Conservation (phyloP, 2,797 vertebrate genomes). For the Pogoniulus pusillus region DNA sequence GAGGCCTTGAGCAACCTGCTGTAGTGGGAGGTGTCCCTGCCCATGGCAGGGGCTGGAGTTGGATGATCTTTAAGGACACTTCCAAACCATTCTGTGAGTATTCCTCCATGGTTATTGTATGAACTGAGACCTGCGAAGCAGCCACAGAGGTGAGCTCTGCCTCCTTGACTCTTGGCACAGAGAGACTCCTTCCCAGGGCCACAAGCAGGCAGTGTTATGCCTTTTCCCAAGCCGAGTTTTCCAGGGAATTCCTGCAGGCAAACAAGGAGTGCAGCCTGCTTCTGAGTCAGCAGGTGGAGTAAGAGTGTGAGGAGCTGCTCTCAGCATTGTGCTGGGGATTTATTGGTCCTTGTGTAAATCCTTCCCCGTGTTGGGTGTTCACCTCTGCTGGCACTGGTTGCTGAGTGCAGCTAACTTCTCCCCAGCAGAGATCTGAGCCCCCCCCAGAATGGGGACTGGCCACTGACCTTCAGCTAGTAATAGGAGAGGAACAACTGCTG, state of each 20-base stretch:
- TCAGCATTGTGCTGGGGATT: background rate
- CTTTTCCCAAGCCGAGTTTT: background rate
- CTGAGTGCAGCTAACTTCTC: background rate
- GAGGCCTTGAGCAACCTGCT: no score
- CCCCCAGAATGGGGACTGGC: background rate
- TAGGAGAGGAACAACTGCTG: background rate
- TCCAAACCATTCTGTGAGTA: no score
- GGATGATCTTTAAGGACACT: no score
- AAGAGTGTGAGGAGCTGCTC: background rate
- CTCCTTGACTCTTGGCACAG: background rate
- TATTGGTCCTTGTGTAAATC: background rate
- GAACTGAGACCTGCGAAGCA: background rate
- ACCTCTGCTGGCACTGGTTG: background rate
- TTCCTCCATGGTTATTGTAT: no score
- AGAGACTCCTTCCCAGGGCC: background rate
- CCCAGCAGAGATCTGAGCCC: background rate
- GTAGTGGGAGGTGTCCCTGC: no score
- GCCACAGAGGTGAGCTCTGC: background rate
- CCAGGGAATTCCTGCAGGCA: slow-evolving; percentile 18
- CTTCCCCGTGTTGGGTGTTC: background rate
- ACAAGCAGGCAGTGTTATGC: background rate
- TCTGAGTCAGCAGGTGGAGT: background rate
- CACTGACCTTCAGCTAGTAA: background rate
- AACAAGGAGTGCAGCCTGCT: background rate
- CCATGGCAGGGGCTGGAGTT: no score